Conservation (phyloP, 2,113 vertebrate genomes). For the Hyperopisus bebe region DNA sequence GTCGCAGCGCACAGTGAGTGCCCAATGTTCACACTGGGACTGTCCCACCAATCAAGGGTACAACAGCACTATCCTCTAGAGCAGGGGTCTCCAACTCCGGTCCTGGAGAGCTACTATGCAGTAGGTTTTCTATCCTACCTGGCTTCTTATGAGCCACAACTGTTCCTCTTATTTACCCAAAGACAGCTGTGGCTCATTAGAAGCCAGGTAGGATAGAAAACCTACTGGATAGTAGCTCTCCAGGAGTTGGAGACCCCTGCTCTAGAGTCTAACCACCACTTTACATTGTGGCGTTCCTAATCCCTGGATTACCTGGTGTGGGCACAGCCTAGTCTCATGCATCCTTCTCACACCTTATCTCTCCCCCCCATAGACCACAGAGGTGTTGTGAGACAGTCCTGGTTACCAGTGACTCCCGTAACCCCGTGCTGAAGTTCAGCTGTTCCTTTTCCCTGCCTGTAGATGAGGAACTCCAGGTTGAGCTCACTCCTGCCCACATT, state of each 20-base stretch:
- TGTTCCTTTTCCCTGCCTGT: constrained; percentile 37
- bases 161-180: no score
- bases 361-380: constrained; percentile 18
- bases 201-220: no score
- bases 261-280: neutral
- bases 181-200: no score
- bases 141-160: no score
- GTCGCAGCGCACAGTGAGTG: constrained; percentile 20
- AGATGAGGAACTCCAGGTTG: constrained; percentile 32
- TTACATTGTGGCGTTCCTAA: neutral
- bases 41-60: neutral
- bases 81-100: no score
- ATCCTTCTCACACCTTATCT: no score
- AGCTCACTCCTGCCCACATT: constrained; percentile 34
- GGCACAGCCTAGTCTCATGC: neutral
- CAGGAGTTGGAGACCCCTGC: no score
- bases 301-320: neutral
- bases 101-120: no score
- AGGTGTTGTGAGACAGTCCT: constrained; percentile 29
- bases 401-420: neutral
- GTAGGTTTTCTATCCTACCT: no score
- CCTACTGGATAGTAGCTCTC: no score
- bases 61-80: no score
- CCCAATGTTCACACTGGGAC: neutral
- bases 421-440: constrained; percentile 39